Evolutionary conservation across 2,113 vertebrate species (phyloP).

Genomic region (Prionailurus viverrinus): DNA sequence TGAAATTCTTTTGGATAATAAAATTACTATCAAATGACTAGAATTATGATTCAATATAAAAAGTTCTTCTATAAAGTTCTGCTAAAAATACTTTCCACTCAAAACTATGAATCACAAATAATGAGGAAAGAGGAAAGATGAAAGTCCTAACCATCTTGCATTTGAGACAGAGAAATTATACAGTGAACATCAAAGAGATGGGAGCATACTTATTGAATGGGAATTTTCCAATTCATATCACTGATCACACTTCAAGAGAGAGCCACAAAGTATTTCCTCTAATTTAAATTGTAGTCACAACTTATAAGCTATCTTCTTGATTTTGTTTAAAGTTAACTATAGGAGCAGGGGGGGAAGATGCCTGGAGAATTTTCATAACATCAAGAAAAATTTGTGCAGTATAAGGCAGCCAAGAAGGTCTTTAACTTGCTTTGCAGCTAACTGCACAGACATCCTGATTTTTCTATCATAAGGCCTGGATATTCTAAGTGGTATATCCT

Average conservation of each 20-base stretch:
- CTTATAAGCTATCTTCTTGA: slow-evolving; percentile 61
- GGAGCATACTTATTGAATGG: slow-evolving; percentile 56
- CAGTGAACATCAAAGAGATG: slow-evolving; percentile 69
- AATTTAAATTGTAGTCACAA: slow-evolving; percentile 68
- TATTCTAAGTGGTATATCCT: not conserved
- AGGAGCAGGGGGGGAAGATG: not conserved
- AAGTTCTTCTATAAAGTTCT: slow-evolving; percentile 38
- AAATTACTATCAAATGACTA: slow-evolving; percentile 38
- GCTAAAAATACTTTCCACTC: slow-evolving; percentile 52
- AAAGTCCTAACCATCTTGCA: slow-evolving; percentile 53
- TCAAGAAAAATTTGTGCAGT: not conserved
- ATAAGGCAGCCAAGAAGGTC: not conserved
- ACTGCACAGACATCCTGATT: not conserved
- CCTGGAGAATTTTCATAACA: slow-evolving; percentile 17
- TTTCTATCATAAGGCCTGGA: not conserved
- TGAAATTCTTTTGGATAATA: slow-evolving; percentile 75
- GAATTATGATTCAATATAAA: not conserved
- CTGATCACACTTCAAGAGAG: slow-evolving; percentile 66
- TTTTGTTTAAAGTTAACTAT: slow-evolving; percentile 63
- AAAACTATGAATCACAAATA: slow-evolving; percentile 63
- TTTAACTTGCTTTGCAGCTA: not conserved
- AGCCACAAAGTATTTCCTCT: slow-evolving; percentile 72
- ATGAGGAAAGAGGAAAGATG: slow-evolving; percentile 25
- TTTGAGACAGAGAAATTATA: slow-evolving; percentile 58
- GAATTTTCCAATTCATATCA: slow-evolving; percentile 72